These are phyloP conservation scores for Automeris io DNA, from an alignment of 2,888 invertebrate species.

Conservation along the genomic window DNA sequence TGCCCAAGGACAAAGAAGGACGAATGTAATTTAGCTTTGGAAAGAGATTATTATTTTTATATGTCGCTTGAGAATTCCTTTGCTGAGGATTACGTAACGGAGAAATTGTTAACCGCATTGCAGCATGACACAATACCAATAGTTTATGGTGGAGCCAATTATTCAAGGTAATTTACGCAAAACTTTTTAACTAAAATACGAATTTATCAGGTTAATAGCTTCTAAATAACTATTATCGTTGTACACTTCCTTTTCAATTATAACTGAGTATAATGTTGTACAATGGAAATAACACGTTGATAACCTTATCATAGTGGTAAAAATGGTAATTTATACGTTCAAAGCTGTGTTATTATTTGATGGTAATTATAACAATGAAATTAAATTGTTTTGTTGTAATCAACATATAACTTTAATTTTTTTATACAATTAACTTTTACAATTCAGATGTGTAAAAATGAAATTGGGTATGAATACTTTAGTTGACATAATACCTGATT, in stretches of 20 bases:
- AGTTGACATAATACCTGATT: too few species aligned
- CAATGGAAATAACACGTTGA: not conserved
- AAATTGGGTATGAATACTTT: too few species aligned
- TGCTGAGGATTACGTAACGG: constrained; percentile 71
- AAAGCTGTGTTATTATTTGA: too few species aligned
- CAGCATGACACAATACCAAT: constrained; percentile 80
- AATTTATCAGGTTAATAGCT: too few species aligned
- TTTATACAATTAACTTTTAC: too few species aligned
- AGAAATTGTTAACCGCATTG: constrained; percentile 78
- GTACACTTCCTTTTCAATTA: not conserved
- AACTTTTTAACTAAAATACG: too few species aligned
- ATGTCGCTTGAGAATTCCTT: constrained; percentile 85
- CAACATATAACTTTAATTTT: too few species aligned
- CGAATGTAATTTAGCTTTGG: constrained; percentile 46
- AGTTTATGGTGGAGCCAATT: constrained; percentile 82
- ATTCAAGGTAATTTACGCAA: constrained; percentile 71
- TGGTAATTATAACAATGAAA: too few species aligned
- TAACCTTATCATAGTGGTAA: not conserved
- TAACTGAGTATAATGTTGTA: not conserved
- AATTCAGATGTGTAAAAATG: too few species aligned
- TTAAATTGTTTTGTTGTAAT: too few species aligned
- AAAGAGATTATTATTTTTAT: constrained; percentile 83
- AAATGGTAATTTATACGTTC: not conserved
- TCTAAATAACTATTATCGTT: too few species aligned
- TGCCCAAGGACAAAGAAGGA: constrained; percentile 34